These are phyloP conservation scores for Microctenopoma steveboyesi DNA, from an alignment of 2,797 vertebrate genomes.

Conservation along the genomic window DNA sequence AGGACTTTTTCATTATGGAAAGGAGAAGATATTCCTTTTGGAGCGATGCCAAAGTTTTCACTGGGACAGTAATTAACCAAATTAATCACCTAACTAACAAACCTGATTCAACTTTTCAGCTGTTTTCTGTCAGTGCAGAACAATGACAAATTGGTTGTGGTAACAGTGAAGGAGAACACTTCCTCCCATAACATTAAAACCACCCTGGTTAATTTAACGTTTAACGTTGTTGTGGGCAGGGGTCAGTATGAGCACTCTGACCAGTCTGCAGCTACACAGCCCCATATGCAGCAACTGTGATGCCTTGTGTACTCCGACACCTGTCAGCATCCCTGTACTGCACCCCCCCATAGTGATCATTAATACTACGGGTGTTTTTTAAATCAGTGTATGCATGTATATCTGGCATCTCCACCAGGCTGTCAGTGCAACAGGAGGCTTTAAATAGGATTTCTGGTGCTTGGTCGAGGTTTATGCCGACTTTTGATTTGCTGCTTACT, in stretches of 20 bases:
- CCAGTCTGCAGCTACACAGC: too few species aligned
- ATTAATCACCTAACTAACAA: conserved; percentile 7
- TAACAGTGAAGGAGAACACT: background rate
- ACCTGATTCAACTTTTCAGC: background rate
- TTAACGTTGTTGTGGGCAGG: too few species aligned
- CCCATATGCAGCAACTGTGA: too few species aligned
- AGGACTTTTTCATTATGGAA: background rate
- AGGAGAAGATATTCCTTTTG: background rate
- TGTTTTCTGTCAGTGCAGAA: background rate
- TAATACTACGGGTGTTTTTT: too few species aligned
- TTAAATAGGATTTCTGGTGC: conserved; percentile 65
- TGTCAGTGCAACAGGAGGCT: conserved; percentile 55
- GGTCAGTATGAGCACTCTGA: too few species aligned
- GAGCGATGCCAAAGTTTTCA: conserved; percentile 5
- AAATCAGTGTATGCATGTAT: background rate
- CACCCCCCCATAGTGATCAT: too few species aligned
- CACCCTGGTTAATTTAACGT: too few species aligned
- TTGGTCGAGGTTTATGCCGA: conserved; percentile 57
- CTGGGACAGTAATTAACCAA: conserved; percentile 1
- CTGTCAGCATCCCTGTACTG: too few species aligned
- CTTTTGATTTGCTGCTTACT: conserved; percentile 61
- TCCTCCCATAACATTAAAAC: too few species aligned
- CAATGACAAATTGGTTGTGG: background rate
- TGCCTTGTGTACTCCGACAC: too few species aligned
- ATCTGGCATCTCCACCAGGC: conserved; percentile 31